Base-by-base conservation (phyloP, 2,888 invertebrate species). In the Dicranocentrus wangi region DNA sequence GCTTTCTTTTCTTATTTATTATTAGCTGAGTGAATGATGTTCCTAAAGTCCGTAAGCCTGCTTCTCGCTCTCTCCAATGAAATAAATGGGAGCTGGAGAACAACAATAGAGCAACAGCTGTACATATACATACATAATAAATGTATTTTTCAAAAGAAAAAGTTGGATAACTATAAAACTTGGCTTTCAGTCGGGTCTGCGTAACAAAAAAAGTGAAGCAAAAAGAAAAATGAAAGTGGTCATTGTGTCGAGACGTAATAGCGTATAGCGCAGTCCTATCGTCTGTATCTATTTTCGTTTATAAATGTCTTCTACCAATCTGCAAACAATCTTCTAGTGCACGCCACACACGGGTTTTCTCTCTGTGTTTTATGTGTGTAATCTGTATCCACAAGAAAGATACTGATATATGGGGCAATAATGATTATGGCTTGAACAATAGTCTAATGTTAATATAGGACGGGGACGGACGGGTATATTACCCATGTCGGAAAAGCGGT, bases 151-250 rank as follows among this genome's bases (percentile, higher is more conserved):
- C n/a, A n/a, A n/a, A n/a, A 58, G 21, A 23, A 55, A n/a, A 61
- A 61, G 61, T 65, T 13, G n/a, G n/a, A 39, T 19, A 13, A 8
- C 25, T 32, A 2, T 60, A 8, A 17, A 32, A 60, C 17, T 60
- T 60, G 1, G 2, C 19, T 19, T 23, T 55, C 51, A 13, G 21
- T 55, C 23, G 5, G 21, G 55, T n/a, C n/a, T n/a, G n/a, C n/a
- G n/a, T n/a, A n/a, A n/a, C n/a, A n/a, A 55, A 23, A 23, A 13
- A 21, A 21, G 25, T 7, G 3, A 55, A 55, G 55, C 3, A 17
- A 28, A 23, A 43, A 39, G 72, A 72, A 82, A 78, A 82, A 71
- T 78, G 82, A 75, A 79, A 72, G 82, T 82, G 82, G 70, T 70
- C 82, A 79, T 47, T 82, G 65, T 70, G 77, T 78, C 27, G 51